phyloP scores from a whole-genome alignment of 2,797 vertebrate genomes.

The Serranus cabrilla region DNA sequence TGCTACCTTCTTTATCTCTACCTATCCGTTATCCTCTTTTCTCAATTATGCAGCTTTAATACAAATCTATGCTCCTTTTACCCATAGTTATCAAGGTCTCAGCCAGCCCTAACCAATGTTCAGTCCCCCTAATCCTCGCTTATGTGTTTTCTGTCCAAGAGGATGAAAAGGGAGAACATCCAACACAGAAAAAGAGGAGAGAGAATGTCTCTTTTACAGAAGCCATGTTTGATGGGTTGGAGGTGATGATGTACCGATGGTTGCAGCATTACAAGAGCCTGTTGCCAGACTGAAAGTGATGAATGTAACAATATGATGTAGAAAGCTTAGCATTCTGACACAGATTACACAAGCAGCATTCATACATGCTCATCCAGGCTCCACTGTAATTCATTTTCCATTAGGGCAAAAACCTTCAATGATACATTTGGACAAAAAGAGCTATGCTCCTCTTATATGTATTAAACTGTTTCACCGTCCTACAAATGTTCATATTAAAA shows the following conservation, averaged over 20 bases:
- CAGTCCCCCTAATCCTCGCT: not conserved
- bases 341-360: too few species aligned
- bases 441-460: too few species aligned
- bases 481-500: too few species aligned
- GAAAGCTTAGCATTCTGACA: too few species aligned
- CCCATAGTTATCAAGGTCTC: slow-evolving; percentile 30
- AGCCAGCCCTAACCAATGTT: slow-evolving; percentile 24
- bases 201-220: not conserved
- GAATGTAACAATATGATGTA: not conserved
- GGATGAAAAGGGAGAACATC: slow-evolving; percentile 1
- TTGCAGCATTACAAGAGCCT: not conserved
- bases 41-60: slow-evolving; percentile 34
- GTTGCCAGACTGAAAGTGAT: not conserved
- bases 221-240: not conserved
- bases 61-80: slow-evolving; percentile 6
- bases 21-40: slow-evolving; percentile 9
- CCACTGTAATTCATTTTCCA: too few species aligned
- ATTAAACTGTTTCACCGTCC: too few species aligned
- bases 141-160: slow-evolving; percentile 17
- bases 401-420: too few species aligned
- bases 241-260: not conserved
- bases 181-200: not conserved
- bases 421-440: too few species aligned
- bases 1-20: slow-evolving; percentile 5
- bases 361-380: too few species aligned